phyloP scores from a whole-genome alignment of 1,140 invertebrate genomes.

The Aphidius ervi region DNA sequence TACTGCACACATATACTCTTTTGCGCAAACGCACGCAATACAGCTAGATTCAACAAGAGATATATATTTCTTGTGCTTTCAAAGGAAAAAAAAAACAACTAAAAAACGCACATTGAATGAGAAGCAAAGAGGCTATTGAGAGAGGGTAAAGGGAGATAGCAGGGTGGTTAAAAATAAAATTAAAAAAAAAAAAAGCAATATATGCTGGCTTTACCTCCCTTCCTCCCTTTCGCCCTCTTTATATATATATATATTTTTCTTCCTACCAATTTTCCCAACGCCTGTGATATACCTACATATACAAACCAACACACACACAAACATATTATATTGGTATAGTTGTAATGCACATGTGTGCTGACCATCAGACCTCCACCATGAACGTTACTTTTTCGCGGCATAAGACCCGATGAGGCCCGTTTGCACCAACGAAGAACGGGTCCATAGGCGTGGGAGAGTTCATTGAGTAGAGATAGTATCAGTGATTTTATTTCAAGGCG shows the following conservation, averaged over 20 bases:
- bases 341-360: too few relatives aligned
- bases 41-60: slow-evolving; percentile 22
- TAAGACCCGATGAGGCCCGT: slow-evolving; percentile 7
- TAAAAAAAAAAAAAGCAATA: too few relatives aligned
- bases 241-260: background rate
- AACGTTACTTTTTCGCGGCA: slow-evolving; percentile 3
- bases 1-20: background rate
- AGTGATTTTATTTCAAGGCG: slow-evolving; percentile 52
- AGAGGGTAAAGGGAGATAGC: too few relatives aligned
- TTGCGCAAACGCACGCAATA: slow-evolving; percentile 20
- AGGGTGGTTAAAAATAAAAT: too few relatives aligned
- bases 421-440: slow-evolving; percentile 25
- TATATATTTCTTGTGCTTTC: slow-evolving; percentile 15
- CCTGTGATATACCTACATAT: background rate
- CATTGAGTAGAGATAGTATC: slow-evolving; percentile 54
- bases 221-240: background rate
- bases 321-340: too few relatives aligned
- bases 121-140: background rate
- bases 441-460: slow-evolving; percentile 54
- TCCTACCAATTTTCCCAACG: background rate
- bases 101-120: background rate
- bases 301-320: too few relatives aligned
- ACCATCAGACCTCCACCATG: background rate
- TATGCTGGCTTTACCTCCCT: background rate
- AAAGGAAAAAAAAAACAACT: background rate